A percentile compares a stretch with the other conserved stretches of the same genome.
phyloP scores from a whole-genome alignment of 2,888 invertebrate species.

The Megalurothrips usitatus region DNA sequence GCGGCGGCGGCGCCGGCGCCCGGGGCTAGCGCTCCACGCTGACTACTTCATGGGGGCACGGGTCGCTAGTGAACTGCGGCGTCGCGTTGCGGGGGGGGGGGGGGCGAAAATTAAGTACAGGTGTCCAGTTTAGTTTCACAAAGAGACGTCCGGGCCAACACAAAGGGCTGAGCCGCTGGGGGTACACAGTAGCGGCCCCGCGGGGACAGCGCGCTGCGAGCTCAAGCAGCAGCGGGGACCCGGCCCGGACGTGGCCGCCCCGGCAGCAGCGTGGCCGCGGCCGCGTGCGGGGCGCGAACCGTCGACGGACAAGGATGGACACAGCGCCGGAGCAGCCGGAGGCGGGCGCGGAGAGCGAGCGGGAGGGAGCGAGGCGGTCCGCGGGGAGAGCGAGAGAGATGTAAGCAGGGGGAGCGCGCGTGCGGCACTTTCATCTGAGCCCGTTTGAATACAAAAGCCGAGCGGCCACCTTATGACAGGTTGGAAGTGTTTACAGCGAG shows the following conservation, averaged over 20 bases:
- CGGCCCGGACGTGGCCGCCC: neutral
- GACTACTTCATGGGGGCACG: conserved; percentile 41
- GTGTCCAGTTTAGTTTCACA: conserved; percentile 13
- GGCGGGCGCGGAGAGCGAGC: too few species aligned
- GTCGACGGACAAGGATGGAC: conserved; percentile 32
- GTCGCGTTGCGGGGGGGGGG: conserved; percentile 40
- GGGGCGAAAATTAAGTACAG: conserved; percentile 30
- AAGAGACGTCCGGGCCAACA: conserved; percentile 13
- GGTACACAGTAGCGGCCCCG: neutral
- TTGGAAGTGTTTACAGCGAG: too few species aligned
- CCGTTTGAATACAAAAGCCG: too few species aligned
- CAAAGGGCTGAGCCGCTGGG: conserved; percentile 35
- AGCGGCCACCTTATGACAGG: too few species aligned
- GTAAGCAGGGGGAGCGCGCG: too few species aligned
- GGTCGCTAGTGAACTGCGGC: conserved; percentile 39
- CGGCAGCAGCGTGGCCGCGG: neutral
- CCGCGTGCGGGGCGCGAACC: neutral
- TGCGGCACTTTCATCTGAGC: too few species aligned
- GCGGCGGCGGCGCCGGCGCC: too few species aligned
- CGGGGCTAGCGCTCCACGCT: neutral
- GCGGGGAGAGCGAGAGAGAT: too few species aligned
- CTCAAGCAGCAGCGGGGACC: neutral
- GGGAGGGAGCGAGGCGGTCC: too few species aligned
- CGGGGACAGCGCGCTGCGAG: neutral
- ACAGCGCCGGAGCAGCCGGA: too few species aligned